Percentiles rank a stretch among this genome's conserved stretches.
Evolutionary conservation across 2,797 vertebrate genomes (phyloP).

Genomic region (Tamandua tetradactyla): DNA sequence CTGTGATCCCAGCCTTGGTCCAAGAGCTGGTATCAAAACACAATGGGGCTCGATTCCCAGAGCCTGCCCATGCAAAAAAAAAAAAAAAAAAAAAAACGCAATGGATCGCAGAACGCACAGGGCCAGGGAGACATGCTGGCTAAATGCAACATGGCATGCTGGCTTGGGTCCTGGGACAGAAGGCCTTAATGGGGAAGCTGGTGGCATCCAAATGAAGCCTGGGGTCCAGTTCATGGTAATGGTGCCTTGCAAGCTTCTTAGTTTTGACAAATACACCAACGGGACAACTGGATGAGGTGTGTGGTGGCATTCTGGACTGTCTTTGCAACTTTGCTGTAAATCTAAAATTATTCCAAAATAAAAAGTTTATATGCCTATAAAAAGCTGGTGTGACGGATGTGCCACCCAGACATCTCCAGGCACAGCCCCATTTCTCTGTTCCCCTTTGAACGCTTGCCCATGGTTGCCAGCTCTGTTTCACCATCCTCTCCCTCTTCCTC

Average conservation of each 20-base stretch:
- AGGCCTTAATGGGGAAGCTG: not conserved
- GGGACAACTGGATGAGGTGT: accelerated
- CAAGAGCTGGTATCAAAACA: not conserved
- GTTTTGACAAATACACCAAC: accelerated
- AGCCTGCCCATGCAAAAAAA: too few relatives aligned
- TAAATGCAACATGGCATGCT: too few relatives aligned
- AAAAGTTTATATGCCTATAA: not conserved
- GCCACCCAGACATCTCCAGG: not conserved
- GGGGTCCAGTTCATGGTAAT: accelerated
- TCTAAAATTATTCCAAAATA: not conserved
- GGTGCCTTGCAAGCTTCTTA: not conserved
- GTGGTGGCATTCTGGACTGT: accelerated
- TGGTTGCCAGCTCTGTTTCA: not conserved
- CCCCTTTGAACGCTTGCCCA: not conserved
- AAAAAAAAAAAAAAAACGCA: too few relatives aligned
- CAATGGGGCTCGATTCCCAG: too few relatives aligned
- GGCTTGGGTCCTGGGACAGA: not conserved
- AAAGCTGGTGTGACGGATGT: not conserved
- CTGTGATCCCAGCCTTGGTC: not conserved
- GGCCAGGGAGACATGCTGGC: not conserved
- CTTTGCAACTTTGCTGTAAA: not conserved
- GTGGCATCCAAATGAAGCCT: not conserved
- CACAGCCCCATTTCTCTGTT: not conserved
- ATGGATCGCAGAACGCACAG: too few relatives aligned
- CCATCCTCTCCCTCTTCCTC: accelerated